A percentile compares a stretch with the other conserved stretches of the same genome.
phyloP scores from a whole-genome alignment of 2,888 invertebrate species.

The Mantis religiosa region DNA sequence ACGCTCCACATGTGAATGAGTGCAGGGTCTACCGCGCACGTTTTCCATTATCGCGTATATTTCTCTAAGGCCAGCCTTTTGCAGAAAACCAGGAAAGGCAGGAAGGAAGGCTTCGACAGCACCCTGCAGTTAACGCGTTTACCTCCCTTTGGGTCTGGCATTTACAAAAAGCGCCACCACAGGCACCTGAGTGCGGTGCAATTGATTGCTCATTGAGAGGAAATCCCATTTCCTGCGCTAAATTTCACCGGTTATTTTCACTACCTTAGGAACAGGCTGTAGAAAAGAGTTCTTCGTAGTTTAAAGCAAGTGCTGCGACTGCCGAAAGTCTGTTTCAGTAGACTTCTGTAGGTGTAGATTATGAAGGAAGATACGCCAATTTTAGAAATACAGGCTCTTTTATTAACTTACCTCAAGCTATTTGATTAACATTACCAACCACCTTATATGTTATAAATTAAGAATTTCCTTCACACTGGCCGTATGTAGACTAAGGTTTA shows the following conservation, averaged over 20 bases:
- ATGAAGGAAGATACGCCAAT: no score
- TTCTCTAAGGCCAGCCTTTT: background rate
- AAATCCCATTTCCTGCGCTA: background rate
- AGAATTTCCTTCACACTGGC: no score
- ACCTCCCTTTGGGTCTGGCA: background rate
- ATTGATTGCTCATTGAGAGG: background rate
- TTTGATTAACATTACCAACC: no score
- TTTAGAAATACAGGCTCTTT: no score
- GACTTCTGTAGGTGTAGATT: no score
- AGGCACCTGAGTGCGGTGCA: background rate
- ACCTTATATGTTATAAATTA: no score
- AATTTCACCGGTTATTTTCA: background rate
- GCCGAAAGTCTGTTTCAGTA: no score
- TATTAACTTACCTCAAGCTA: no score
- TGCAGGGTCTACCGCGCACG: background rate
- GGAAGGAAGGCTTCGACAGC: background rate
- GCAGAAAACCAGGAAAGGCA: background rate
- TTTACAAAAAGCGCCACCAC: background rate
- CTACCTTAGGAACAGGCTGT: background rate
- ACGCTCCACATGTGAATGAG: background rate
- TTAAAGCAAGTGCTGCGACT: no score
- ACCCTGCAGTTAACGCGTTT: background rate
- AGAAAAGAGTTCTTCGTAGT: no score
- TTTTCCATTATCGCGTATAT: conserved; percentile 8
- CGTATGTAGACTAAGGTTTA: no score